Conservation (phyloP, 1,140 invertebrate species). For the Ylistrum balloti region DNA sequence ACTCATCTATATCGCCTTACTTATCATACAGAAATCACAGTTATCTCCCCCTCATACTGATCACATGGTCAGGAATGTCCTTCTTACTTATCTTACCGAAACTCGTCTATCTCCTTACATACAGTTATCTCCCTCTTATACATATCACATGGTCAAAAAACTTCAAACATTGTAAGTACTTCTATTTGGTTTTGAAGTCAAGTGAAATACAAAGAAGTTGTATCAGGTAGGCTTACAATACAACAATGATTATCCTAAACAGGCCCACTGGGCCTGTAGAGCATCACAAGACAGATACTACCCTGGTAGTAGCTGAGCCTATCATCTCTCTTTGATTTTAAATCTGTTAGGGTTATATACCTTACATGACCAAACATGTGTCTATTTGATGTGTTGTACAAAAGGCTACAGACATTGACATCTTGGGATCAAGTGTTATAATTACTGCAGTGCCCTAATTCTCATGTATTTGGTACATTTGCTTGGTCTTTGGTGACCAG, state of each 20-base stretch:
- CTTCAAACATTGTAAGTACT: neutral
- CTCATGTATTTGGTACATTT: too few species aligned
- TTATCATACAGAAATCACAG: neutral
- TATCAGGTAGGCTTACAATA: too few species aligned
- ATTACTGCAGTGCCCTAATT: too few species aligned
- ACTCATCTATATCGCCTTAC: neutral
- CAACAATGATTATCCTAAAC: too few species aligned
- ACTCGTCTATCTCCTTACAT: neutral
- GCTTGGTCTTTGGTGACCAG: too few species aligned
- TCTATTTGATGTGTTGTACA: neutral
- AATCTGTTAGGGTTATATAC: neutral
- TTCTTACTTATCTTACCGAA: neutral
- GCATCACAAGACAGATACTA: neutral
- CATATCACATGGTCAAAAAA: neutral
- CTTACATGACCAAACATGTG: neutral
- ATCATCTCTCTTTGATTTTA: neutral
- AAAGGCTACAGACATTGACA: neutral
- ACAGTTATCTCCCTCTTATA: neutral
- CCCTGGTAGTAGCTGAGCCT: neutral
- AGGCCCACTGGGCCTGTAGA: neutral
- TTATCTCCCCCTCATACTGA: neutral
- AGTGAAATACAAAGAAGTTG: conserved; percentile 32
- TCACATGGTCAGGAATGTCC: too few species aligned
- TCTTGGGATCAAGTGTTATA: neutral
- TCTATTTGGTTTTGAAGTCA: neutral